These are phyloP conservation scores for Fragum fragum DNA, from an alignment of 2,888 invertebrate genomes.

Conservation along the genomic window DNA sequence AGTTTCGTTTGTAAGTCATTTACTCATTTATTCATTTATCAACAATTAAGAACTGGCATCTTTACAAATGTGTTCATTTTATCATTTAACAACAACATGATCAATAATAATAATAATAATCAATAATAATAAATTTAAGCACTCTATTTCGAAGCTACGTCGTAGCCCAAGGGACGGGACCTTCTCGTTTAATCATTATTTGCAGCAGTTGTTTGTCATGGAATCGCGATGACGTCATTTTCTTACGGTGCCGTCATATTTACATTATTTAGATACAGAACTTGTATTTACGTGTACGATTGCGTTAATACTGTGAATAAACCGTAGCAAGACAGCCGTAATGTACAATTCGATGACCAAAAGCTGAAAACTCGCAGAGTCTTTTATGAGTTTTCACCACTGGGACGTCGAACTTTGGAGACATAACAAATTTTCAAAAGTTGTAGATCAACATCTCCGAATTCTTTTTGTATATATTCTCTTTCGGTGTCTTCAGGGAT, in stretches of 20 bases:
- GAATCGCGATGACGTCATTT: not conserved
- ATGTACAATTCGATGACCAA: no score
- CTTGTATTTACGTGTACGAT: not conserved
- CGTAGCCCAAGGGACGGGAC: conserved; percentile 21
- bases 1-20: conserved; percentile 22
- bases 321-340: not conserved
- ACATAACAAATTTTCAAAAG: no score
- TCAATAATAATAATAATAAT: conserved; percentile 15
- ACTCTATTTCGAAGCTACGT: conserved; percentile 18
- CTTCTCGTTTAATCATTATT: conserved; percentile 1
- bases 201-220: conserved; percentile 23
- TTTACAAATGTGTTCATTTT: conserved; percentile 14
- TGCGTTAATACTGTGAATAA: conserved; percentile 5
- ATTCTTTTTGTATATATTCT: no score
- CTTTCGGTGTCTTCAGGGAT: no score
- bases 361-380: no score
- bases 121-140: conserved; percentile 22
- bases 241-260: not conserved
- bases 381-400: no score
- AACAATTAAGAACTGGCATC: conserved; percentile 23
- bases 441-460: no score
- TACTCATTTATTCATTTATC: conserved; percentile 16
- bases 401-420: no score
- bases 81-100: conserved; percentile 30
- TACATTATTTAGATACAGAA: not conserved